Base-by-base conservation (phyloP, 2,113 vertebrate species). In the Plectropomus leopardus region DNA sequence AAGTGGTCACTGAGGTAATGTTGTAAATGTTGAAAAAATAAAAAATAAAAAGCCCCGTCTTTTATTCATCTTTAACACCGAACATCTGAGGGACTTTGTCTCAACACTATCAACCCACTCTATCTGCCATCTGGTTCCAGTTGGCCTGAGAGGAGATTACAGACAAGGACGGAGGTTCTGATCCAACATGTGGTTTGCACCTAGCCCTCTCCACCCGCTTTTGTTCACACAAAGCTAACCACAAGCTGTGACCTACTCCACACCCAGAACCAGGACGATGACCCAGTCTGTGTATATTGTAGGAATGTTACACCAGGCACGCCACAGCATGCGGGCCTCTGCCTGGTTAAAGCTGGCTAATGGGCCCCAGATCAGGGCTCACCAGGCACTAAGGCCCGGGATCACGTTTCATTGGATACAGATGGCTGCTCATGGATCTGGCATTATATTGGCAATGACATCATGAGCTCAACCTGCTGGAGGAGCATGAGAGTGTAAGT, bases 141-240 rank as follows among this genome's bases (percentile, higher is more conserved):
- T 90, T 83, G 44, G 55, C 63, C 45, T 34, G 24, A 45, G 36
- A 80, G 7, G 70, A 82, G 58, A 83, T 77, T 61, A 75, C 58
- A 80, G 71, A 63, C n/a, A 34, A 68, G 45, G 70, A 66, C 58
- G 78, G 65, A 72, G 14, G 58, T 63, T 86, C 64, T 73, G 76
- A 54, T 76, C 77, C 83, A 82, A 86, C 89, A 90, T 89, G 84
- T 89, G 92, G 73, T 83, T 82, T 81, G 64, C 73, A 83, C 83
- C 82, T 60, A 55, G 34, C 53, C 24, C 26, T 65, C 76, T 53
- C 66, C 75, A 61, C 70, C 40, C 28, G 8, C 57, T 55, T 86
- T 68, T 69, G 45, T 86, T 86, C 67, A 83, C 82, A 76, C 63
- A 72, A 54, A 69, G 68, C 65, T 42, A 69, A 72, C 83, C 87